Percentiles rank a stretch among this genome's conserved stretches.
These are phyloP conservation scores for Barbus barbus DNA, from an alignment of 2,113 vertebrate genomes.

Conservation along the genomic window DNA sequence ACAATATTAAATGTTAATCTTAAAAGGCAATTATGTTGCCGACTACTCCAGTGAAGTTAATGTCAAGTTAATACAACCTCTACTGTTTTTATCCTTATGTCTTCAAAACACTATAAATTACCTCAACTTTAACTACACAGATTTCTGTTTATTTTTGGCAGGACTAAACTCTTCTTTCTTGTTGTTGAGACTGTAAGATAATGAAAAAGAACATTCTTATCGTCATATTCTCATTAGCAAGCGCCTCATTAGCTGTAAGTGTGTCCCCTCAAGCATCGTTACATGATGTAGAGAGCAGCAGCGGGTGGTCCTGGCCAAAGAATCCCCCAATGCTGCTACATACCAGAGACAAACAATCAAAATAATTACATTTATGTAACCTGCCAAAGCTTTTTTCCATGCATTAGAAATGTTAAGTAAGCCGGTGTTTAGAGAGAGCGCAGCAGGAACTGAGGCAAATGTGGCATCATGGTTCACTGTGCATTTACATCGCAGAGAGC, in stretches of 20 bases:
- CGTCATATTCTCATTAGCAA: constrained; percentile 10
- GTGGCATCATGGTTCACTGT: not conserved
- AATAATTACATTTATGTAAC: constrained; percentile 32
- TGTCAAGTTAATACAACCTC: not conserved
- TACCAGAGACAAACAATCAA: constrained; percentile 14
- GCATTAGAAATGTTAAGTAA: constrained; percentile 39
- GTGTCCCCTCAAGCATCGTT: not conserved
- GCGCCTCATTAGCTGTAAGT: constrained; percentile 3
- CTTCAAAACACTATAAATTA: constrained; percentile 16
- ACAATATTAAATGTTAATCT: constrained; percentile 11
- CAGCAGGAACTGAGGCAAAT: constrained; percentile 5
- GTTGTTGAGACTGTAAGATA: not conserved
- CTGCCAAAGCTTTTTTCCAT: not conserved
- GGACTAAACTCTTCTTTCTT: not conserved
- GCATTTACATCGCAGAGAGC: not conserved
- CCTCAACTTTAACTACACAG: not conserved
- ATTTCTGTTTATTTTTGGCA: not conserved
- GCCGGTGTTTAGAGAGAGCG: not conserved
- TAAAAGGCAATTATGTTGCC: constrained; percentile 22
- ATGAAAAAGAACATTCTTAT: not conserved
- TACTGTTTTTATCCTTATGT: not conserved
- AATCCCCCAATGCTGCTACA: not conserved
- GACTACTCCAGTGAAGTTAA: not conserved
- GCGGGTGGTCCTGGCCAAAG: constrained; percentile 18
- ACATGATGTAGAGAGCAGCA: constrained; percentile 12